These are phyloP conservation scores for Neoascia interrupta DNA, from an alignment of 2,888 invertebrate genomes.

Conservation along the genomic window DNA sequence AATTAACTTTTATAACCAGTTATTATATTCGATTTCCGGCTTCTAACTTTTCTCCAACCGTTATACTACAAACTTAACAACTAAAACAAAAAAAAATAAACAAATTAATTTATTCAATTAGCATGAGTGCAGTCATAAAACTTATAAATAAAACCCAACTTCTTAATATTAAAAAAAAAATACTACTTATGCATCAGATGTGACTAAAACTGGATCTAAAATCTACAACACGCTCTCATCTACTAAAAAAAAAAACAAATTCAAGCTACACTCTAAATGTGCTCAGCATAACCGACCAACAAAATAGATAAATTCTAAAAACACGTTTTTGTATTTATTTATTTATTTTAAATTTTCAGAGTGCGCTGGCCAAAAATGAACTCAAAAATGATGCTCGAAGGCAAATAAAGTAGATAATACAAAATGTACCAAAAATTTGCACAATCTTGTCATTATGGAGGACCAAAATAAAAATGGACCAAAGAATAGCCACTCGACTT, in stretches of 20 bases:
- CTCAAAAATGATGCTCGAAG: constrained; percentile 5
- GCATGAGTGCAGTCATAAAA: constrained; percentile 16
- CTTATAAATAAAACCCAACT: constrained; percentile 14
- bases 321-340: constrained; percentile 41
- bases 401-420: constrained; percentile 4
- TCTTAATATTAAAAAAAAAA: background rate
- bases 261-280: constrained; percentile 2
- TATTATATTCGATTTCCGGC: too few species aligned
- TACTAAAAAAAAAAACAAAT: constrained; percentile 34
- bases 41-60: too few species aligned
- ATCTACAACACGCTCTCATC: constrained; percentile 13
- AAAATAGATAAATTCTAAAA: constrained; percentile 10
- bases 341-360: constrained; percentile 65
- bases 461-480: constrained; percentile 19
- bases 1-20: too few species aligned
- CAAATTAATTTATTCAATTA: constrained; percentile 1
- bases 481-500: constrained; percentile 21
- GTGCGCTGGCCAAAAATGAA: constrained; percentile 9
- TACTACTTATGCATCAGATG: constrained; percentile 38
- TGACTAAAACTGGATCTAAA: constrained; percentile 58
- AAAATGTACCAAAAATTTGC: background rate
- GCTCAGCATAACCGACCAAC: constrained; percentile 24
- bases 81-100: too few species aligned
- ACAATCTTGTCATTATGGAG: constrained; percentile 17
- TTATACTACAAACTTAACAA: too few species aligned